phyloP scores from a whole-genome alignment of 2,797 vertebrate genomes.

The Artibeus jamaicensis region DNA sequence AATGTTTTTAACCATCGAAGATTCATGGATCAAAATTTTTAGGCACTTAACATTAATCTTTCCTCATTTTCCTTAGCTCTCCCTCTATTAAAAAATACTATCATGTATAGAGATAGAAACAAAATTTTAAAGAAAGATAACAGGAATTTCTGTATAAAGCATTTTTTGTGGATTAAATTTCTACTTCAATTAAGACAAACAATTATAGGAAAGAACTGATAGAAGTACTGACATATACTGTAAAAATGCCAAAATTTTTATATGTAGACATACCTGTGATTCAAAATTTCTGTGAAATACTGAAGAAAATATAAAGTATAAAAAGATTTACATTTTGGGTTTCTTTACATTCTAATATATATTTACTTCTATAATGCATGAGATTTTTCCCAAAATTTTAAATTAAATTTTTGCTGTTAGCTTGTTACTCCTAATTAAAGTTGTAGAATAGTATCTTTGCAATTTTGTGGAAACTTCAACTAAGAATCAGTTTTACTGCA shows the following conservation, averaged over 20 bases:
- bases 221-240: neutral
- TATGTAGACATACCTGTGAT: neutral
- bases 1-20: neutral
- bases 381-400: neutral
- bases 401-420: neutral
- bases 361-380: neutral
- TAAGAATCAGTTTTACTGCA: neutral
- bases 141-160: neutral
- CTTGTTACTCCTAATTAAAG: neutral
- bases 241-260: neutral
- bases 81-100: neutral
- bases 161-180: neutral
- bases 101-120: neutral
- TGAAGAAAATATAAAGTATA: neutral
- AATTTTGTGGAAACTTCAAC: neutral
- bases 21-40: neutral
- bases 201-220: neutral
- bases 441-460: neutral
- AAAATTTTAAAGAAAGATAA: neutral
- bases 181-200: neutral
- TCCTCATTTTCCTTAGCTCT: neutral
- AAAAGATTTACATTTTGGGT: neutral
- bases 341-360: neutral
- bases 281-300: neutral
- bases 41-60: constrained; percentile 7